phyloP scores from a whole-genome alignment of 2,113 vertebrate species.

The Pelecanoides urinatrix region DNA sequence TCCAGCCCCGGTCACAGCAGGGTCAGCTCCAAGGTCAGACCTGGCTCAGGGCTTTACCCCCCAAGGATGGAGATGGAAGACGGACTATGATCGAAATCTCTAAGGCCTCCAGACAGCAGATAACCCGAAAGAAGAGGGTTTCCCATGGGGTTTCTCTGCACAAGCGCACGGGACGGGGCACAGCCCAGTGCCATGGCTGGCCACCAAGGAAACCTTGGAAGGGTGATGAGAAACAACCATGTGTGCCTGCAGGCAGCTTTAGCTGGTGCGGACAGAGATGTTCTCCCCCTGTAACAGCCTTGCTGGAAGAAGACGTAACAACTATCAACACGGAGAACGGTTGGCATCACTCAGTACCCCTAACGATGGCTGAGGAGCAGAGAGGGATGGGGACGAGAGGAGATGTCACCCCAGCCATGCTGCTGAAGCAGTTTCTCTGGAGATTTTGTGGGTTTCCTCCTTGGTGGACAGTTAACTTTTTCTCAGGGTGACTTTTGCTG shows the following conservation, averaged over 20 bases:
- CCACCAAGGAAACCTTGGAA: not conserved
- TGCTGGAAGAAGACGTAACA: not conserved
- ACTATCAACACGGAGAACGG: fast-evolving
- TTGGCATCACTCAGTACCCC: not conserved
- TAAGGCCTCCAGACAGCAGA: not conserved
- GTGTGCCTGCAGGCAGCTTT: not conserved
- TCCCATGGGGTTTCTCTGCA: not conserved
- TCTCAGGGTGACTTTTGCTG: not conserved
- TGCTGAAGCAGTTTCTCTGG: not conserved
- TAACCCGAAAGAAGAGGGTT: not conserved
- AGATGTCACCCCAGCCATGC: not conserved
- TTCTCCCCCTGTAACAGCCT: fast-evolving
- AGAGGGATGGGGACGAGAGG: not conserved
- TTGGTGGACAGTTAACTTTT: not conserved
- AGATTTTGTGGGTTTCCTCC: not conserved
- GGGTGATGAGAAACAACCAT: not conserved
- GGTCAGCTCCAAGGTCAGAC: not conserved
- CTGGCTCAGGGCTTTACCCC: not conserved
- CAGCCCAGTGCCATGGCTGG: not conserved
- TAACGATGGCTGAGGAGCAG: fast-evolving
- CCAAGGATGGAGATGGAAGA: not conserved
- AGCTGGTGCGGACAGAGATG: not conserved
- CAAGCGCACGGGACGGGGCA: fast-evolving
- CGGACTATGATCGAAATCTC: not conserved
- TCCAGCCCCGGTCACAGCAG: not conserved